Percentiles rank a stretch among this genome's conserved stretches.
These are phyloP conservation scores for Wasmannia auropunctata DNA, from an alignment of 1,140 invertebrate species.

Conservation along the genomic window DNA sequence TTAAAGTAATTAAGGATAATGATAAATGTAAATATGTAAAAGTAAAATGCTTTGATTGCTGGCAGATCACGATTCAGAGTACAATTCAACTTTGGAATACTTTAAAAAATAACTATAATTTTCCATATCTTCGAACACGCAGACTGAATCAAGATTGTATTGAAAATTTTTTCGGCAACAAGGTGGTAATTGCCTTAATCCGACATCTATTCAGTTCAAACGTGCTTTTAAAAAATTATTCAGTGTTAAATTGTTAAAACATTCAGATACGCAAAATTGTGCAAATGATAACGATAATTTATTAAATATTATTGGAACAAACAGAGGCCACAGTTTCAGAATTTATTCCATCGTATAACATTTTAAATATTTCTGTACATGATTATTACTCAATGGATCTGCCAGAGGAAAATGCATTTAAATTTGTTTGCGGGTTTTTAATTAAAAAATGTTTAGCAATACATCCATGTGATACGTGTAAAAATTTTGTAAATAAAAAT, in stretches of 20 bases:
- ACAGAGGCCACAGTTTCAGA: background rate
- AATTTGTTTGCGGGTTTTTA: background rate
- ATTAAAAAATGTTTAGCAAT: too few relatives aligned
- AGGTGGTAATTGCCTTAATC: too few relatives aligned
- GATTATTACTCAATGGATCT: background rate
- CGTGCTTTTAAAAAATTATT: background rate
- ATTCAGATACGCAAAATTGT: background rate
- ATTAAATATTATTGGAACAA: background rate
- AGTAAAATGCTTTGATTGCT: slow-evolving; percentile 6
- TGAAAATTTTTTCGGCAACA: too few relatives aligned
- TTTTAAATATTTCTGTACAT: background rate
- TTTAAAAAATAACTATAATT: too few relatives aligned
- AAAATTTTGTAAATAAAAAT: background rate
- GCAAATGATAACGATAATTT: background rate
- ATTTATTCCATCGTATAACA: background rate
- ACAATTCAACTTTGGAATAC: background rate
- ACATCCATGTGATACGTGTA: background rate
- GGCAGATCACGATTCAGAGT: background rate
- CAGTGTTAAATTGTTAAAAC: too few relatives aligned
- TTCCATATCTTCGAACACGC: too few relatives aligned
- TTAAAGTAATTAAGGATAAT: slow-evolving; percentile 7
- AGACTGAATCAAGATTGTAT: too few relatives aligned
- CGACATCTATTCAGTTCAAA: background rate
- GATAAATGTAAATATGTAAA: background rate
- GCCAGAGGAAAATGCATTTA: background rate